A percentile compares a stretch with the other conserved stretches of the same genome.
Evolutionary conservation across 2,888 invertebrate species (phyloP).

Genomic region (Cotesia congregata): DNA sequence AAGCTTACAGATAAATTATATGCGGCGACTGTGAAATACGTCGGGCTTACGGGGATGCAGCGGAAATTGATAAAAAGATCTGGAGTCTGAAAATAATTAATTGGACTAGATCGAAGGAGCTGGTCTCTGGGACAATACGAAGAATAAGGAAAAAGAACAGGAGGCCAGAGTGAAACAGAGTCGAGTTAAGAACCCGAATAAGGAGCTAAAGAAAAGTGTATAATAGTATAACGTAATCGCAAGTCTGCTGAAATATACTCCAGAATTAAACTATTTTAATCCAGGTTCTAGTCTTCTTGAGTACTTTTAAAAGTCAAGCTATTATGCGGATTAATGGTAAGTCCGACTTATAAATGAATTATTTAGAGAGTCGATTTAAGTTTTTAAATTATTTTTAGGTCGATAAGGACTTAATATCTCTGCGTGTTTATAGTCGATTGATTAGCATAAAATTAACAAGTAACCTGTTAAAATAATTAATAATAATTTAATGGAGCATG

Average conservation of each 20-base stretch:
- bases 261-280: background rate
- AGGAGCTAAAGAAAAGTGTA: background rate
- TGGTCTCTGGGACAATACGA: background rate
- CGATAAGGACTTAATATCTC: background rate
- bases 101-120: background rate
- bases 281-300: background rate
- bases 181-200: background rate
- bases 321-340: background rate
- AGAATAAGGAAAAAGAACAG: background rate
- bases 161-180: background rate
- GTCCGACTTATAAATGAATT: background rate
- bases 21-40: background rate
- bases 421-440: background rate
- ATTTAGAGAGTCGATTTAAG: background rate
- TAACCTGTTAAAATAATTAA: no score
- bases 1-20: background rate
- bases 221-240: background rate
- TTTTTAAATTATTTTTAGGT: background rate
- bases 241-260: background rate
- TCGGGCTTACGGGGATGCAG: background rate
- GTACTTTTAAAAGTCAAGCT: background rate
- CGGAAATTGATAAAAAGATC: constrained; percentile 10
- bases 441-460: no score
- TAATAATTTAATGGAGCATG: no score
- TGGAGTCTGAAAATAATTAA: background rate